Percentiles rank a stretch among this genome's conserved stretches.
phyloP scores from a whole-genome alignment of 2,113 vertebrate genomes.

The Saguinus imperator region DNA sequence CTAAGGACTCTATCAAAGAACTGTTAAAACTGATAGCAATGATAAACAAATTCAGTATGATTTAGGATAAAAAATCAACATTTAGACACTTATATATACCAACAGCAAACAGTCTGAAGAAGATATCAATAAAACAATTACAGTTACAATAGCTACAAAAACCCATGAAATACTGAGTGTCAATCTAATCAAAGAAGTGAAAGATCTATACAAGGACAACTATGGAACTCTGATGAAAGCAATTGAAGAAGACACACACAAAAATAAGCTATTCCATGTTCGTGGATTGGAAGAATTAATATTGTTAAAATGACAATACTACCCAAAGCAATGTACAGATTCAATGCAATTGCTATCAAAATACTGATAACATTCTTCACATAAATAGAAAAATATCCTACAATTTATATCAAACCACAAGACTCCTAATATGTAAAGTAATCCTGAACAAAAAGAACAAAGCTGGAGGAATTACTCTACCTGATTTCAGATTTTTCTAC shows the following conservation, averaged over 20 bases:
- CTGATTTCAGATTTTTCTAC: not conserved
- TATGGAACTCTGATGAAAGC: not conserved
- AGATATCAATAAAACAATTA: not conserved
- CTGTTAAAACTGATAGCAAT: not conserved
- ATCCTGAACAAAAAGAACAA: not conserved
- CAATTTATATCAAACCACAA: not conserved
- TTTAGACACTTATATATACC: not conserved
- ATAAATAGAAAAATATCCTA: not conserved
- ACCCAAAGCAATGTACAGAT: not conserved
- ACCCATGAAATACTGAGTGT: not conserved
- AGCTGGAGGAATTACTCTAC: not conserved
- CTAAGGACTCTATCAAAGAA: not conserved
- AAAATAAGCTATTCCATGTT: not conserved
- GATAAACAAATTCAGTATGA: not conserved
- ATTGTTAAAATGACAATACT: not conserved
- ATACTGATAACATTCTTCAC: not conserved
- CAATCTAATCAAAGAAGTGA: not conserved
- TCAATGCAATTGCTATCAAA: not conserved
- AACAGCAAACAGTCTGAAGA: not conserved
- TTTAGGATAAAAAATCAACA: not conserved
- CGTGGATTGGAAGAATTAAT: not conserved
- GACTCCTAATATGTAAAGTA: not conserved
- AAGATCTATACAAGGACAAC: not conserved
- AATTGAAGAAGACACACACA: not conserved
- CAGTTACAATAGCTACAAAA: not conserved